Conservation (phyloP, 1,140 invertebrate species). For the Drosophila sechellia region DNA sequence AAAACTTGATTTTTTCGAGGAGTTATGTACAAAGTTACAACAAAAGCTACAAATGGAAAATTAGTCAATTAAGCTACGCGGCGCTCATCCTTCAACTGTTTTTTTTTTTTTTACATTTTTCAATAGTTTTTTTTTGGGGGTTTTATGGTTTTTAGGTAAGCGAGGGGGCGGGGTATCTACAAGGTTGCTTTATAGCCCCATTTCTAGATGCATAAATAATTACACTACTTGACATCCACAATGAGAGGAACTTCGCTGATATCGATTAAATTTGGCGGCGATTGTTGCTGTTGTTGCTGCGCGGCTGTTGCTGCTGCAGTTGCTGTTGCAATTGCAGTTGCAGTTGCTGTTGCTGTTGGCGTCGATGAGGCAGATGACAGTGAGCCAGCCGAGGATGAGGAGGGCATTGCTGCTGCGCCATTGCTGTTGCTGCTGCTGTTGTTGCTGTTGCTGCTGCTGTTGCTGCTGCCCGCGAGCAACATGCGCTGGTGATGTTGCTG, state of each 20-base stretch:
- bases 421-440: constrained; percentile 1
- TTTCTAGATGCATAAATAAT: constrained; percentile 77
- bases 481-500: constrained; percentile 80
- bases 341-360: constrained; percentile 51
- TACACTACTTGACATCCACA: constrained; percentile 84
- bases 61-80: constrained; percentile 72
- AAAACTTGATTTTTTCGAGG: constrained; percentile 46
- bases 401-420: constrained; percentile 34
- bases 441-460: constrained; percentile 23
- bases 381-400: constrained; percentile 60
- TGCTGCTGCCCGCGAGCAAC: constrained; percentile 59
- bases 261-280: constrained; percentile 84
- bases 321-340: constrained; percentile 22
- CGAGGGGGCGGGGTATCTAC: constrained; percentile 49
- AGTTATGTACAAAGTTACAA: constrained; percentile 78
- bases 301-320: constrained; percentile 31
- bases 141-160: constrained; percentile 35
- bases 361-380: constrained; percentile 76
- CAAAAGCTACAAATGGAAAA: constrained; percentile 58
- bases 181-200: constrained; percentile 40
- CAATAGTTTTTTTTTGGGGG: constrained; percentile 25
- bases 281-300: constrained; percentile 64
- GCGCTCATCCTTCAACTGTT: constrained; percentile 18
- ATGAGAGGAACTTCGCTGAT: constrained; percentile 84
- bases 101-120: constrained; percentile 61